Evolutionary conservation across 2,113 vertebrate species (phyloP).

Genomic region (Chunga burmeisteri): DNA sequence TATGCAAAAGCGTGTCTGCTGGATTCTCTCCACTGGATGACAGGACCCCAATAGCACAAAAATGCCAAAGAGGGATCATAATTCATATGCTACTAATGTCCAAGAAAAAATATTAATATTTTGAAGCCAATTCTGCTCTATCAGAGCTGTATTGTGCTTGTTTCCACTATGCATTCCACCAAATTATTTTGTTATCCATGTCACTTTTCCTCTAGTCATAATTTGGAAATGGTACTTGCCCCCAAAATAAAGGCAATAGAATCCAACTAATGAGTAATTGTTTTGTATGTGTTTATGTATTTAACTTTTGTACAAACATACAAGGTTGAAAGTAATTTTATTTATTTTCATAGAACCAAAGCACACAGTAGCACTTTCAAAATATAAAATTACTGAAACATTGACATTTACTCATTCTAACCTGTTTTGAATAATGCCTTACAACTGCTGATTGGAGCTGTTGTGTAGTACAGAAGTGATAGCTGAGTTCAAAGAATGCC

Average conservation of each 20-base stretch:
- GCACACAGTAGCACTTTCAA: neutral
- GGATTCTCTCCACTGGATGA: neutral
- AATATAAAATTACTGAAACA: neutral
- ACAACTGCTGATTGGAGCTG: constrained; percentile 89
- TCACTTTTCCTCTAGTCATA: neutral
- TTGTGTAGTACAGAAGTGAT: constrained; percentile 88
- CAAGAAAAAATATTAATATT: neutral
- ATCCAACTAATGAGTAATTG: neutral
- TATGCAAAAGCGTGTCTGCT: neutral
- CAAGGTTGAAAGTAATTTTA: neutral
- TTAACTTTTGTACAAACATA: neutral
- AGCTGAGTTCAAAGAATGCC: constrained; percentile 89
- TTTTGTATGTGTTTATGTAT: neutral
- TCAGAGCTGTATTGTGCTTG: neutral
- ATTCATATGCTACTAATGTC: neutral
- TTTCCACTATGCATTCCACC: neutral
- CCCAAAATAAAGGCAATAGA: neutral
- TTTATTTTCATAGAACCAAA: neutral
- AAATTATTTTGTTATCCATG: neutral
- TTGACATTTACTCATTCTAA: constrained; percentile 49
- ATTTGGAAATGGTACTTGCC: neutral
- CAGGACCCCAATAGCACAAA: neutral
- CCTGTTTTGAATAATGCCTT: constrained; percentile 95
- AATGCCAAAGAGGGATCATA: neutral
- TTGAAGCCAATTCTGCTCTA: neutral